Base-by-base conservation (phyloP, 2,888 invertebrate genomes). In the Trissolcus brochymenae region DNA sequence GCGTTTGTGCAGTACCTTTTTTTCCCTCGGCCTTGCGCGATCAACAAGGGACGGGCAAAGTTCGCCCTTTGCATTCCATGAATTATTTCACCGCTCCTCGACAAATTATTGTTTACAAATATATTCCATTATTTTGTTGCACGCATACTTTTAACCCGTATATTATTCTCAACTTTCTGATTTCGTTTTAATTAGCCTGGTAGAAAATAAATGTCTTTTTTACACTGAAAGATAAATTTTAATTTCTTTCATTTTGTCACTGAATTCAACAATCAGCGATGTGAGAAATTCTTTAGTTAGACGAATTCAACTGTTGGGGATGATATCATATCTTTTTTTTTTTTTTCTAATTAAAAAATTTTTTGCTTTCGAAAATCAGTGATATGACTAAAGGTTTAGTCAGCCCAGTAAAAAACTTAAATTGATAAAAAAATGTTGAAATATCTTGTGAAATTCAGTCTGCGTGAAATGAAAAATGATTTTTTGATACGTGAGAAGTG, bases 1-100 rank as follows among this genome's bases (percentile, higher is more conserved):
- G 82, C 81, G 76, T 83, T 78, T 65, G 75, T 71, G 78, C 81
- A 81, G 83, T 84, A 84, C 84, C 84, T 86, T 86, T 86, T 25
- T 25, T 84, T 82, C 79, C 82, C 84, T 83, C 78, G 78, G 66
- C 78, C 79, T 80, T 78, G 61, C 65, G 49, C 59, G 43, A 55
- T 65, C 60, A 51, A 46, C 51, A 50, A 67, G 64, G 74, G 70
- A 66, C 51, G 70, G 64, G 50, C 59, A 54, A 62, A 64, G 29
- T 71, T 75, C 72, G 70, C 75, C 75, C 78, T 75, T 74, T 78
- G 75, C 78, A 78, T 78, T 75, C 78, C 75, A 17, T 62, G 65
- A 67, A 78, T 75, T 75, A 75, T 67, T 78, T 50, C 55, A 55
- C 57, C 25, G 61, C 60, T 64, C 65, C 70, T 75, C 74, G 59